Base-by-base conservation (phyloP, 2,113 vertebrate species). In the Motacilla tschutschensis region DNA sequence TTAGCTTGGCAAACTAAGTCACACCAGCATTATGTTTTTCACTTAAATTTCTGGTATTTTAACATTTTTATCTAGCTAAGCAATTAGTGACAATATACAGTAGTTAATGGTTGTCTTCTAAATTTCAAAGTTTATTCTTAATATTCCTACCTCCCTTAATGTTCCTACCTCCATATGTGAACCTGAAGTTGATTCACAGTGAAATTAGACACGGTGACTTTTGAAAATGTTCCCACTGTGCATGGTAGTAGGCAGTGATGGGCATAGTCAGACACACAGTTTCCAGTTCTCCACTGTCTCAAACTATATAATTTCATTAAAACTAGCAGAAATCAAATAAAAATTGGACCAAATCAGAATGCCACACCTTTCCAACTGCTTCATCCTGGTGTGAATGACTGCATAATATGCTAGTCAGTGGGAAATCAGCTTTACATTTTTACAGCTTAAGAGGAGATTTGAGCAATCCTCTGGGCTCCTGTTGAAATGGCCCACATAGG, bases 381-480 rank as follows among this genome's bases (percentile, higher is more conserved):
- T 88, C 71, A 48, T 57, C 18, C 21, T 40, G 15, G 24, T 71
- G 21, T 40, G 53, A 89, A 48, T 74, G 78, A 84, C 72, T 66
- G 59, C 26, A 35, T 63, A 51, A 53, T 40, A 71, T 5, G 8
- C 26, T 53, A 78, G 48, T 67, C 77, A 78, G 75, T 46, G 43
- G 26, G 54, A 85, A 87, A 94, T n/a, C 70, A 80, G 65, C 69
- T 80, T 93, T 79, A 51, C 24, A 21, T 87, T 87, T 93, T 85
- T 82, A 62, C 16, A 22, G 8, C 51, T 79, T 79, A 63, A 73
- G 59, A 63, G 29, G 5, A 58, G 63, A 66, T 79, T 59, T 38
- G 62, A 88, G 28, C n/a, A 76, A 35, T 62, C 12, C 10, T n/a
- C 35, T 62, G 17, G 17, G 31, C 9, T 91, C 22, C 64, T 53